Percentiles rank a stretch among this genome's conserved stretches.
These are phyloP conservation scores for Danio choprae DNA, from an alignment of 2,797 vertebrate species.

Conservation along the genomic window DNA sequence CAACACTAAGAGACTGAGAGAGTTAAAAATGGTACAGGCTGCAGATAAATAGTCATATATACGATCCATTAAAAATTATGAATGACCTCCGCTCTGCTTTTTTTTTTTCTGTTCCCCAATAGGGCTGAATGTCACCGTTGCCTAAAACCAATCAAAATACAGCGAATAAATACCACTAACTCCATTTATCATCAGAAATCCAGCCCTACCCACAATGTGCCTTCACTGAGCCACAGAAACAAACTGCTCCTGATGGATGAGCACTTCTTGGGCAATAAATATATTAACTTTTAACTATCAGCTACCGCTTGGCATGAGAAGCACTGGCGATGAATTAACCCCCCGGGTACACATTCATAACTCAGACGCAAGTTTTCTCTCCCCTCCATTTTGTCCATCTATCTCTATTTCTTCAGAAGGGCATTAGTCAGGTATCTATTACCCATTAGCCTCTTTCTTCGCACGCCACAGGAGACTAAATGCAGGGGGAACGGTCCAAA, in stretches of 20 bases:
- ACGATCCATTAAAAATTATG: constrained; percentile 2
- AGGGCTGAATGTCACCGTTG: constrained; percentile 5
- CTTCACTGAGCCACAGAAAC: constrained; percentile 85
- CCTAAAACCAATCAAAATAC: constrained; percentile 39
- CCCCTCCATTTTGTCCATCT: constrained; percentile 62
- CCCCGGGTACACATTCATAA: constrained; percentile 74
- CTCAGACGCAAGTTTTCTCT: constrained; percentile 66
- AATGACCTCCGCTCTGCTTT: neutral
- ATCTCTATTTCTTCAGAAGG: constrained; percentile 63
- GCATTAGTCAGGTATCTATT: constrained; percentile 77
- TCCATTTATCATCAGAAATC: constrained; percentile 85
- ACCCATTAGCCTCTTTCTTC: constrained; percentile 64
- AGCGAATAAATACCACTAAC: constrained; percentile 63
- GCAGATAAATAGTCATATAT: constrained; percentile 2
- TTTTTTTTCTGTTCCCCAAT: constrained; percentile 28
- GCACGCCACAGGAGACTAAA: constrained; percentile 31
- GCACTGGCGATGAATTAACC: constrained; percentile 78
- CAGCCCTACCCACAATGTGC: constrained; percentile 78
- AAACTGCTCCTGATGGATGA: constrained; percentile 90
- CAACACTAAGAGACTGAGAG: constrained; percentile 63
- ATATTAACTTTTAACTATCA: constrained; percentile 89
- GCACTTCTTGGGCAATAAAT: constrained; percentile 86
- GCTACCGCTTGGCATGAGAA: constrained; percentile 80
- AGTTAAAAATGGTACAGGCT: constrained; percentile 34
- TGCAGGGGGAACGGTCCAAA: constrained; percentile 45